Evolutionary conservation across 2,113 vertebrate species (phyloP).

Genomic region (Tetraodon nigroviridis): DNA sequence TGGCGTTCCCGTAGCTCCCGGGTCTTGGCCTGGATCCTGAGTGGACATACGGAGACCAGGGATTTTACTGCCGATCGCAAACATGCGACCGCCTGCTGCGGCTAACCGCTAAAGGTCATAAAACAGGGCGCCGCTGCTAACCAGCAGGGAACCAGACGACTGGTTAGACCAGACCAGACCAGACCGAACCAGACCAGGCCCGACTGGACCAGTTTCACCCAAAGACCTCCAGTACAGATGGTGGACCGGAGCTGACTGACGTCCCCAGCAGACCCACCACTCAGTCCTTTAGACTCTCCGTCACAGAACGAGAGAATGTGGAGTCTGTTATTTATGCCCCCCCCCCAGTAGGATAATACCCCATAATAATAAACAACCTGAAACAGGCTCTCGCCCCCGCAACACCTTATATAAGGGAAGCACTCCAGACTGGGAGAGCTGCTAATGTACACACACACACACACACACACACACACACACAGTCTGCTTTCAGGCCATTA

Average conservation of each 20-base stretch:
- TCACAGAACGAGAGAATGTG: constrained; percentile 18
- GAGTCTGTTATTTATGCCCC: constrained; percentile 31
- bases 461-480: constrained; percentile 19
- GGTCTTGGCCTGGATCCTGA: constrained; percentile 93
- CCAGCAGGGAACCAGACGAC: too few species aligned
- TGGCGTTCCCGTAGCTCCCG: constrained; percentile 87
- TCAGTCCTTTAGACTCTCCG: constrained; percentile 28
- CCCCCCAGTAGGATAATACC: background rate
- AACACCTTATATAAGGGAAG: constrained; percentile 41
- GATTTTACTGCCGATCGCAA: too few species aligned
- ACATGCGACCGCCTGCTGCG: too few species aligned
- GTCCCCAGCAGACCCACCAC: constrained; percentile 32
- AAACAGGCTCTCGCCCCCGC: constrained; percentile 17
- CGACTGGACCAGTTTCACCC: too few species aligned
- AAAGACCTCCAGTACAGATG: too few species aligned
- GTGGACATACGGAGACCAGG: too few species aligned
- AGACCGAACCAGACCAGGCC: too few species aligned
- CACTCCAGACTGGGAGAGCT: constrained; percentile 31
- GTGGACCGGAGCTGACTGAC: constrained; percentile 5
- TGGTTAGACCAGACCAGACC: too few species aligned
- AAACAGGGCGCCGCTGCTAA: too few species aligned
- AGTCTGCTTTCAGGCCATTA: constrained; percentile 42
- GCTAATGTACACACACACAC: constrained; percentile 43
- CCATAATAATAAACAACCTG: constrained; percentile 41
- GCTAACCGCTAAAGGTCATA: too few species aligned